Evolutionary conservation across 2,113 vertebrate genomes (phyloP).

Genomic region (Corydoras maculifer): DNA sequence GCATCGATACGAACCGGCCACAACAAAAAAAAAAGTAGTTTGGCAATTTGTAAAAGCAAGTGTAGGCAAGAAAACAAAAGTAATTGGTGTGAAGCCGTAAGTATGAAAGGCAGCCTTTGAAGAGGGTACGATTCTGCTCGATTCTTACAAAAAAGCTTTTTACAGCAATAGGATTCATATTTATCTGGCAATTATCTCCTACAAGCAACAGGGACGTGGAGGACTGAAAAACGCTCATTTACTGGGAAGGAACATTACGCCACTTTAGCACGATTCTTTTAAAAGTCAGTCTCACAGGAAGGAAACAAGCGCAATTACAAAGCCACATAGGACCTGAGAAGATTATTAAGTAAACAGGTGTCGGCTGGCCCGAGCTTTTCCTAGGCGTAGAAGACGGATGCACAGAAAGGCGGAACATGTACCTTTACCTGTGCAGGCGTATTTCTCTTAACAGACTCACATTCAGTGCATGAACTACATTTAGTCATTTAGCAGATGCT

Average conservation of each 20-base stretch:
- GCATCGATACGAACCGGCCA: slow-evolving; percentile 17
- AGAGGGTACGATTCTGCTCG: slow-evolving; percentile 20
- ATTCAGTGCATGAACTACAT: slow-evolving; percentile 4
- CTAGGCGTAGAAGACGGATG: neutral
- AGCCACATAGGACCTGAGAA: slow-evolving; percentile 5
- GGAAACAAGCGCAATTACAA: slow-evolving; percentile 27
- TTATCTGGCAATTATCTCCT: slow-evolving; percentile 37
- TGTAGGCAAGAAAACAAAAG: slow-evolving; percentile 4
- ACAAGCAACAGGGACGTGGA: slow-evolving; percentile 5
- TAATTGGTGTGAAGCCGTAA: slow-evolving; percentile 4
- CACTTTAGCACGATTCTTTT: slow-evolving; percentile 28
- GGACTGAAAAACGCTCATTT: slow-evolving; percentile 21
- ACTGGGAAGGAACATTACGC: slow-evolving; percentile 28
- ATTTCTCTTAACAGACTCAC: slow-evolving; percentile 5
- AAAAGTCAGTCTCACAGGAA: slow-evolving; percentile 14
- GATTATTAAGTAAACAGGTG: slow-evolving; percentile 30
- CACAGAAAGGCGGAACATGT: slow-evolving; percentile 4
- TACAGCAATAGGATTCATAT: slow-evolving; percentile 18
- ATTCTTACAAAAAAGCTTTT: slow-evolving; percentile 28
- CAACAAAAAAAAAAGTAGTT: neutral
- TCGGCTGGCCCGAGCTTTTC: slow-evolving; percentile 5
- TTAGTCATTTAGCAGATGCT: too few species aligned
- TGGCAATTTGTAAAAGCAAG: neutral
- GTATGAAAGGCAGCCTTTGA: slow-evolving; percentile 7
- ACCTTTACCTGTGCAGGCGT: neutral